Percentiles rank a stretch among this genome's conserved stretches.
Conservation (phyloP, 2,888 invertebrate genomes). For the Sisyra nigra region DNA sequence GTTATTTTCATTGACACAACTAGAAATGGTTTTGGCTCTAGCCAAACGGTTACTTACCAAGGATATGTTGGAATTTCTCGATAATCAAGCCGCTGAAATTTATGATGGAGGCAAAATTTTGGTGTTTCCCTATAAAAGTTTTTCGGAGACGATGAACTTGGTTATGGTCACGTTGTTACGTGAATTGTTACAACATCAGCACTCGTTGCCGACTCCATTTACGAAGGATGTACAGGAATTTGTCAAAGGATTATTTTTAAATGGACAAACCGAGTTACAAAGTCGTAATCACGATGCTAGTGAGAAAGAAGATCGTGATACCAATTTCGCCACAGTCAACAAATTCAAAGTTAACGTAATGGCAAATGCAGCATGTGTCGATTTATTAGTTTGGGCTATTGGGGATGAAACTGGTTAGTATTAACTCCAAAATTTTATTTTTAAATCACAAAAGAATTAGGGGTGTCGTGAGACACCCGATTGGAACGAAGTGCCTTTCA, state of each 20-base stretch:
- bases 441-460: too few relatives aligned
- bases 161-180: constrained; percentile 83
- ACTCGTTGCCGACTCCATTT: constrained; percentile 76
- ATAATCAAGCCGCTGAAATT: constrained; percentile 70
- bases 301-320: constrained; percentile 67
- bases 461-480: too few relatives aligned
- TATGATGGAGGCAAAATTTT: constrained; percentile 51
- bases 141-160: constrained; percentile 86
- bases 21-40: constrained; percentile 61
- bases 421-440: too few relatives aligned
- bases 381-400: constrained; percentile 94
- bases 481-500: too few relatives aligned
- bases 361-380: constrained; percentile 95
- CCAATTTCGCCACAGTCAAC: constrained; percentile 66
- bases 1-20: constrained; percentile 58
- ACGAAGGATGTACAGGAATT: constrained; percentile 89
- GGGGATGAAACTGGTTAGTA: constrained; percentile 81
- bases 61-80: constrained; percentile 63
- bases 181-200: constrained; percentile 80
- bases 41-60: constrained; percentile 78
- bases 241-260: constrained; percentile 74
- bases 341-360: constrained; percentile 90
- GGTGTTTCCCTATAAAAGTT: constrained; percentile 81
- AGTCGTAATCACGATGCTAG: constrained; percentile 72
- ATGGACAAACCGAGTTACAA: constrained; percentile 85